Evolutionary conservation across 2,888 invertebrate species (phyloP).

Genomic region (Acronicta psi): DNA sequence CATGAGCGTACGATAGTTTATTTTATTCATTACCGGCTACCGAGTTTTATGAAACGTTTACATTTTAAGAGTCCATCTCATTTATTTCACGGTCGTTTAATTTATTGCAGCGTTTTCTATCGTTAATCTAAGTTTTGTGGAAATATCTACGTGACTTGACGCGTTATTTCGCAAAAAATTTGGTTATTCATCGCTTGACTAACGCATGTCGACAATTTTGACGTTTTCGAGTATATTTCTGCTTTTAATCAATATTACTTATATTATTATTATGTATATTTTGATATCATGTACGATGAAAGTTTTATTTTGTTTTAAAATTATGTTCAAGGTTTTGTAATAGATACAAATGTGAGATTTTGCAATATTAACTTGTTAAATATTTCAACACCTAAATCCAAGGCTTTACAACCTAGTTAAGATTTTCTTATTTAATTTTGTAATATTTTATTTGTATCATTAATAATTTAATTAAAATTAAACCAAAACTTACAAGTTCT

Average conservation of each 20-base stretch:
- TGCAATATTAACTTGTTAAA: slow-evolving; percentile 39
- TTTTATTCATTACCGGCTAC: slow-evolving; percentile 65
- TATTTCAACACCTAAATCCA: slow-evolving; percentile 48
- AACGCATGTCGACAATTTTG: slow-evolving; percentile 23
- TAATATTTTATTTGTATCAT: neutral
- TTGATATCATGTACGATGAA: slow-evolving; percentile 28
- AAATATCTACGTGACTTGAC: slow-evolving; percentile 55
- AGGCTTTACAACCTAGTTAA: slow-evolving; percentile 44
- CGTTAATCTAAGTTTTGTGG: slow-evolving; percentile 33
- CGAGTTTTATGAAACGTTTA: slow-evolving; percentile 65
- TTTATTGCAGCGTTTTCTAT: slow-evolving; percentile 44
- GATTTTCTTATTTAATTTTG: slow-evolving; percentile 22
- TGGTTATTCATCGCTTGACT: slow-evolving; percentile 28
- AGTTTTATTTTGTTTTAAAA: slow-evolving; percentile 38
- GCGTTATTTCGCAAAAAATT: slow-evolving; percentile 59
- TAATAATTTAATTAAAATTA: neutral
- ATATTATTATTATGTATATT: slow-evolving; percentile 24
- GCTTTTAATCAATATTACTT: slow-evolving; percentile 28
- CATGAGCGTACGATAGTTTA: slow-evolving; percentile 51
- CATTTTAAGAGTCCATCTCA: slow-evolving; percentile 61
- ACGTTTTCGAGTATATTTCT: slow-evolving; percentile 31
- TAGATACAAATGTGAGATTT: slow-evolving; percentile 47
- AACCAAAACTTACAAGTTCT: too few species aligned
- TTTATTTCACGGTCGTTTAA: slow-evolving; percentile 60
- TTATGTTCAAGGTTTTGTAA: slow-evolving; percentile 46